Conservation (phyloP, 2,888 invertebrate species). For the Apamea monoglypha region DNA sequence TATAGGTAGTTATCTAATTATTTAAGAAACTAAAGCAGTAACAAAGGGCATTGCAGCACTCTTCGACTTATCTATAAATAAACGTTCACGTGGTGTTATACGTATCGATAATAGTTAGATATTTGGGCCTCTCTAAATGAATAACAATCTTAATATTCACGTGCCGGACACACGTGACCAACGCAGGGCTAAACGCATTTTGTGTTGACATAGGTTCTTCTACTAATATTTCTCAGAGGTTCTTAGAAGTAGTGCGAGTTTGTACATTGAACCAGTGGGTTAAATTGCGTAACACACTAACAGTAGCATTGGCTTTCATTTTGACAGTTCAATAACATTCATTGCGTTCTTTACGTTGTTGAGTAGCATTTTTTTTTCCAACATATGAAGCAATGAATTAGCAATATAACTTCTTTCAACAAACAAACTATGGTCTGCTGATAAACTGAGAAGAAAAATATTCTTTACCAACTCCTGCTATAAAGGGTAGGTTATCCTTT, state of each 20-base stretch:
- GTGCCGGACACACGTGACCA: conserved; percentile 36
- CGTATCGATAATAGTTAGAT: conserved; percentile 15
- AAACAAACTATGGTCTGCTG: neutral
- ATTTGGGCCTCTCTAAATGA: conserved; percentile 37
- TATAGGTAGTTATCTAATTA: too few relatives aligned
- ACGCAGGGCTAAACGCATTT: conserved; percentile 27
- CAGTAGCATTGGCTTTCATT: too few relatives aligned
- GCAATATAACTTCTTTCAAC: neutral
- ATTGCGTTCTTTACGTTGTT: too few relatives aligned
- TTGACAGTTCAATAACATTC: too few relatives aligned
- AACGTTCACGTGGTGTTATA: neutral
- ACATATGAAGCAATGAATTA: too few relatives aligned
- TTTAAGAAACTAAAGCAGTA: neutral
- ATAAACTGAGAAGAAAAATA: neutral
- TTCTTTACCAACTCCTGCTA: neutral
- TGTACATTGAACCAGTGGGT: neutral
- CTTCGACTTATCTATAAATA: conserved; percentile 4
- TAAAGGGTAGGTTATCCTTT: neutral
- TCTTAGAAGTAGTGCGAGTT: neutral
- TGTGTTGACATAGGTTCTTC: conserved; percentile 4
- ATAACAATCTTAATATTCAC: conserved; percentile 26
- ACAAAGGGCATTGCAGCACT: neutral
- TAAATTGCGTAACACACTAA: too few relatives aligned
- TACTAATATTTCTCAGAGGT: neutral
- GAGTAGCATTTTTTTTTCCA: too few relatives aligned